Evolutionary conservation across 2,888 invertebrate species (phyloP), one percentile per base, ranked within the genome.

Genomic region (Acutogordius australiensis): DNA sequence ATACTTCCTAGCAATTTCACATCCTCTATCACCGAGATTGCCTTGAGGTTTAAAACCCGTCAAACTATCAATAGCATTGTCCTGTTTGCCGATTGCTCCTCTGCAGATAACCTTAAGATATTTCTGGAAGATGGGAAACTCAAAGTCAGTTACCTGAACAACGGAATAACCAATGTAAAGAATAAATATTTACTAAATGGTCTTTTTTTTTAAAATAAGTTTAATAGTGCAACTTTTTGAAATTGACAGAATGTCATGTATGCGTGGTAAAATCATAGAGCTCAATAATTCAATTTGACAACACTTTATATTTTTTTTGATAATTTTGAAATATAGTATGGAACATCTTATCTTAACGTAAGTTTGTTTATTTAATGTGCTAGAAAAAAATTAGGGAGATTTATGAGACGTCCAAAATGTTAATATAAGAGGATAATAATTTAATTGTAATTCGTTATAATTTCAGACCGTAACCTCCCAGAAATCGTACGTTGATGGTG

Each of bases 1-100:
- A 57, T 57, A 18, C 23, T 57, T 28, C 58, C 58, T 23, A 57
- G 58, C 23, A 57, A 57, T 29, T 57, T 57, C 29, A 29, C 58
- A 18, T 57, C 58, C 8, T 29, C 29, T 2, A 57, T 2, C 2
- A 57, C 58, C 13, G 58, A 57, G 29, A 29, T 57, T 18, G 58
- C 29, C 23, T 29, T 57, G 28, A 4, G 58, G 8, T 57, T 57
- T 30, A 57, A 29, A 29, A 57, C 58, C 28, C 4, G 23, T n/a
- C 8, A 57, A 30, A 28, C 58, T 8, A 4, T 8, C 18, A 30
- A 57, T 30, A 29, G 29, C 58, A 30, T 57, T 8, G 58, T 57
- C 8, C 58, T 57, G 4, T 57, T 29, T 23, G 58, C 58, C 26
- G 58, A 57, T 29, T 57, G 58, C 29, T 18, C 28, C 13, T 8